Percentiles rank a stretch among this genome's conserved stretches.
phyloP scores from a whole-genome alignment of 2,113 vertebrate species.

The Limanda limanda region DNA sequence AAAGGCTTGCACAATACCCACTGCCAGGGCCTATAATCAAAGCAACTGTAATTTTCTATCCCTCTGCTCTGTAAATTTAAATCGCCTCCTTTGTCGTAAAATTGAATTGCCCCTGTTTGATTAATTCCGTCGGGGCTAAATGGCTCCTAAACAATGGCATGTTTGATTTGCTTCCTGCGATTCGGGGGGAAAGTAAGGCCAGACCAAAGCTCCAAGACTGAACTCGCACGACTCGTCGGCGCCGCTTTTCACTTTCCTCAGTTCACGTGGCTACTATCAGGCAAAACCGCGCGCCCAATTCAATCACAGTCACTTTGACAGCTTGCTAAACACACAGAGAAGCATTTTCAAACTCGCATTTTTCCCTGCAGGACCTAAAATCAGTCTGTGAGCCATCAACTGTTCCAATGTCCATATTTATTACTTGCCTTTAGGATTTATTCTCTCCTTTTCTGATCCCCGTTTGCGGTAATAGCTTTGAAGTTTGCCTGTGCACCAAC shows the following conservation, averaged over 20 bases:
- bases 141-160: slow-evolving; percentile 41
- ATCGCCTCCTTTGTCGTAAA: slow-evolving; percentile 38
- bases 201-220: slow-evolving; percentile 9
- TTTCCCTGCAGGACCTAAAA: slow-evolving; percentile 1
- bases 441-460: slow-evolving; percentile 20
- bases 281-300: neutral
- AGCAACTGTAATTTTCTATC: slow-evolving; percentile 59
- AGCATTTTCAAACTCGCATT: slow-evolving; percentile 3
- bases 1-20: neutral
- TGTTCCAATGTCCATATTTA: slow-evolving; percentile 28
- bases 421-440: slow-evolving; percentile 38
- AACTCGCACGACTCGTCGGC: slow-evolving; percentile 5
- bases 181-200: slow-evolving; percentile 9
- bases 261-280: neutral
- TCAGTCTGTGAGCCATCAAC: slow-evolving; percentile 21
- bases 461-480: slow-evolving; percentile 34
- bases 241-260: slow-evolving; percentile 21
- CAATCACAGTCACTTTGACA: slow-evolving; percentile 8
- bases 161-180: slow-evolving; percentile 45
- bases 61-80: slow-evolving; percentile 47
- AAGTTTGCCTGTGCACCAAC: slow-evolving; percentile 19
- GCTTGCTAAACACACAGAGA: slow-evolving; percentile 15
- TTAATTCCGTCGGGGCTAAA: slow-evolving; percentile 52
- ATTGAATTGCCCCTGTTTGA: slow-evolving; percentile 49
- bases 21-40: slow-evolving; percentile 31